Conservation (phyloP, 2,113 vertebrate species). For the Pseudolaguvia tuberculata region DNA sequence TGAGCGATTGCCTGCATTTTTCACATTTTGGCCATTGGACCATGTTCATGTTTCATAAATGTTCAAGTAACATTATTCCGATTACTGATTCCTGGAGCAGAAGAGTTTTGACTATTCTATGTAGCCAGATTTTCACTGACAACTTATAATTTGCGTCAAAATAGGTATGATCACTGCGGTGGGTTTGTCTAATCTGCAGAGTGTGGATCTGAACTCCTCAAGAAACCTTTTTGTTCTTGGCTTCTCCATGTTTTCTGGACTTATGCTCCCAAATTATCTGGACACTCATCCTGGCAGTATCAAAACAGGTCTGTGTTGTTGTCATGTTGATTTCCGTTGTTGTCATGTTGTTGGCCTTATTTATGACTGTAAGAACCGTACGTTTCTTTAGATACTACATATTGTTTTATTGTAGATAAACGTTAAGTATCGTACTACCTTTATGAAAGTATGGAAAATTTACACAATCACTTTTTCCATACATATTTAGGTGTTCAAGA, state of each 20-base stretch:
- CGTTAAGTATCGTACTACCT: not conserved
- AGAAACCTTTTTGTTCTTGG: constrained; percentile 94
- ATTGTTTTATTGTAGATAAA: no score
- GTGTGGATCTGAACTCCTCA: constrained; percentile 94
- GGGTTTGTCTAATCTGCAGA: constrained; percentile 92
- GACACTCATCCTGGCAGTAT: constrained; percentile 79
- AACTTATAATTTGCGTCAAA: not conserved
- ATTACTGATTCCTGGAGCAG: not conserved
- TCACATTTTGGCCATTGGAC: no score
- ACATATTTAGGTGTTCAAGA: constrained; percentile 74
- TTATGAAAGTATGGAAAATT: not conserved
- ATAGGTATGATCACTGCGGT: constrained; percentile 96
- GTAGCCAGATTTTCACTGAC: not conserved
- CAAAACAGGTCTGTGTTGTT: constrained; percentile 77
- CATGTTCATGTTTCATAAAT: no score
- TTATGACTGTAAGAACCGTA: no score
- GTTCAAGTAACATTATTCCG: no score
- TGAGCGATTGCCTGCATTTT: no score
- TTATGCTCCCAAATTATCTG: constrained; percentile 85
- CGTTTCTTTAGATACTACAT: no score
- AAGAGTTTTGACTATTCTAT: not conserved
- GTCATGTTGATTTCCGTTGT: not conserved
- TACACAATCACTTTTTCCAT: not conserved
- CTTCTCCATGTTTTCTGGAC: constrained; percentile 92
- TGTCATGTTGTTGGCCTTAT: not conserved